Percentiles rank a stretch among this genome's conserved stretches.
Evolutionary conservation across 2,113 vertebrate genomes (phyloP).

Genomic region (Cichladusa arquata): DNA sequence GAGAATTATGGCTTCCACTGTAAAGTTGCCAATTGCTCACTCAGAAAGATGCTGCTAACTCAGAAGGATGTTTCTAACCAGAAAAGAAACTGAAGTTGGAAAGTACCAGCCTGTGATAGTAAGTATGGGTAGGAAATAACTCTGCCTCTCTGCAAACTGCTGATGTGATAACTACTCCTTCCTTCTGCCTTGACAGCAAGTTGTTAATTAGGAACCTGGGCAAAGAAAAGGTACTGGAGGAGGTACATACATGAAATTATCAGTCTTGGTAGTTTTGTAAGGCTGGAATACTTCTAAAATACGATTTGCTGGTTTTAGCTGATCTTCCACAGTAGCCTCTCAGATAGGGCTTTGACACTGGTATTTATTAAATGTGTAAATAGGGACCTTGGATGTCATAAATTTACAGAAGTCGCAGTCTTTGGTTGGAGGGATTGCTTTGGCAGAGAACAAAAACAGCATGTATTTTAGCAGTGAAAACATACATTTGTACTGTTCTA

Average conservation of each 20-base stretch:
- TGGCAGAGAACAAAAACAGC: not conserved
- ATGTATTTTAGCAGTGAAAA: not conserved
- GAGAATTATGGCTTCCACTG: not conserved
- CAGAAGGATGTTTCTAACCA: not conserved
- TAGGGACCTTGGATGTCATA: not conserved
- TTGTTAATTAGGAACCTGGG: not conserved
- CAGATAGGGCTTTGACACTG: not conserved
- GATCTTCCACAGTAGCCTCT: not conserved
- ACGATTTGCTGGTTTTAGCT: not conserved
- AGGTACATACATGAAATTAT: not conserved
- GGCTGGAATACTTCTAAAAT: not conserved
- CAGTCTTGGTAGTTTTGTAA: not conserved
- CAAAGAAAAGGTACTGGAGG: not conserved
- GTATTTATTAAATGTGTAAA: not conserved
- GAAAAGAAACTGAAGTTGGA: not conserved
- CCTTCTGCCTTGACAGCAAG: not conserved
- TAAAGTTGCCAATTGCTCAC: not conserved
- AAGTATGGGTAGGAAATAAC: not conserved
- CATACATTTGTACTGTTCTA: not conserved
- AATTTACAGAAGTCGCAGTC: not conserved
- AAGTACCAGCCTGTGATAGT: not conserved
- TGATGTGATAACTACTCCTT: not conserved
- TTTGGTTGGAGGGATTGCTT: not conserved
- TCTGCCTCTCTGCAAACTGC: not conserved
- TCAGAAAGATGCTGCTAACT: not conserved